phyloP scores from a whole-genome alignment of 2,888 invertebrate genomes.

The Cremastinae sp. region DNA sequence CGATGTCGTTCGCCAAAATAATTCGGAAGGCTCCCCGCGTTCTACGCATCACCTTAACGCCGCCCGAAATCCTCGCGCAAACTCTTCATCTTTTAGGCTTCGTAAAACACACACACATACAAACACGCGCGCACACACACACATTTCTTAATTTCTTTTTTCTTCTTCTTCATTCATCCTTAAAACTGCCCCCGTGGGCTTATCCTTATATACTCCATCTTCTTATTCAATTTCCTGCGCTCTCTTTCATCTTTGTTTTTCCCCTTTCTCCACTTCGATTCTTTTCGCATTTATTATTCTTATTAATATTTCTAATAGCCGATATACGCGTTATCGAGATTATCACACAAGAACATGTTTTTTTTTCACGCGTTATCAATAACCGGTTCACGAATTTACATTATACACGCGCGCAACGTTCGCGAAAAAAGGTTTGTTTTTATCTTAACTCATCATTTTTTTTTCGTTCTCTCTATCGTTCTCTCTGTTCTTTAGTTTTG shows the following conservation, averaged over 20 bases:
- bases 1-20: conserved; percentile 60
- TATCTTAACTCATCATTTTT: conserved; percentile 49
- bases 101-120: conserved; percentile 37
- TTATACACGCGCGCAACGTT: conserved; percentile 50
- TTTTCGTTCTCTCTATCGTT: conserved; percentile 66
- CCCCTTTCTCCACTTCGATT: conserved; percentile 16
- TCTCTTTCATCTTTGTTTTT: conserved; percentile 44
- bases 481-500: not conserved
- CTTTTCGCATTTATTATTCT: conserved; percentile 44
- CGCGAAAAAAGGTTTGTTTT: conserved; percentile 48
- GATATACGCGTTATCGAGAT: conserved; percentile 77
- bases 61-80: conserved; percentile 69
- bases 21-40: conserved; percentile 63
- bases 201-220: no score
- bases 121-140: conserved; percentile 36
- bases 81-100: conserved; percentile 48
- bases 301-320: conserved; percentile 67
- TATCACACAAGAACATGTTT: conserved; percentile 77
- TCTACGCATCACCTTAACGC: conserved; percentile 70
- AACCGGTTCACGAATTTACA: conserved; percentile 70
- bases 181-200: not conserved
- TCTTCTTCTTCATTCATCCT: conserved; percentile 20
- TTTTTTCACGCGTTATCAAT: conserved; percentile 78
- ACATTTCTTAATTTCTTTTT: conserved; percentile 35
- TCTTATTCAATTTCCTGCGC: conserved; percentile 12